Base-by-base conservation (phyloP, 35 echinoderm and acorn worm genomes). In the Ophiothrix spiculata region DNA sequence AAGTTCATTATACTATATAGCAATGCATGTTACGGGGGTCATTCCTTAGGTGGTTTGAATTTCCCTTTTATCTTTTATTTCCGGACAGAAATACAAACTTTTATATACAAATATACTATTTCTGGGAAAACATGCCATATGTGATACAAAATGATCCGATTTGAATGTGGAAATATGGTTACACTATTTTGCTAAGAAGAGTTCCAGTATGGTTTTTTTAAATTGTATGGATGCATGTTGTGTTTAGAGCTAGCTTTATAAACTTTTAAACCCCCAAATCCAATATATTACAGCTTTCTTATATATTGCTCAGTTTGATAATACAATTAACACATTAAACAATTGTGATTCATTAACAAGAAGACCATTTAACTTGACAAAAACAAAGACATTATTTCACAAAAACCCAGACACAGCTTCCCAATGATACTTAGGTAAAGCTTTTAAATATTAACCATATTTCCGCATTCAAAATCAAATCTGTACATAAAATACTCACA, bases 51-150 rank as follows among this genome's bases (percentile, higher is more conserved):
- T 28, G 3, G 60, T 15, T 69, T 15, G 23, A 69, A 69, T 2
- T 28, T 28, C 3, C 25, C 17, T 25, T 10, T 15, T 69, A 4
- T 69, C 29, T 69, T 25, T 69, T n/a, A 25, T 69, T 49, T 6
- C 19, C 60, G 29, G 60, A 69, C 60, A 69, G 60, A 69, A 69
- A 69, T 69, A 69, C 60, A 69, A 69, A 69, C 10, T 69, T 69
- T 69, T 69, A 69, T 69, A 69, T 69, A 69, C 60, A 69, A n/a
- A 69, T 15, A 69, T 69, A 69, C 1, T 69, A 69, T 69, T 69
- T 15, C n/a, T n/a, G 60, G 60, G 29, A 69, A 28, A 69, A 69
- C 6, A 69, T 25, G 23, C 60, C 23, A 25, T 69, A 15, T 69
- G 17, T 69, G 4, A 25, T n/a, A n/a, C n/a, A n/a, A n/a, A n/a